Conservation (phyloP, 1,140 invertebrate species). For the Epicauta chinensis region DNA sequence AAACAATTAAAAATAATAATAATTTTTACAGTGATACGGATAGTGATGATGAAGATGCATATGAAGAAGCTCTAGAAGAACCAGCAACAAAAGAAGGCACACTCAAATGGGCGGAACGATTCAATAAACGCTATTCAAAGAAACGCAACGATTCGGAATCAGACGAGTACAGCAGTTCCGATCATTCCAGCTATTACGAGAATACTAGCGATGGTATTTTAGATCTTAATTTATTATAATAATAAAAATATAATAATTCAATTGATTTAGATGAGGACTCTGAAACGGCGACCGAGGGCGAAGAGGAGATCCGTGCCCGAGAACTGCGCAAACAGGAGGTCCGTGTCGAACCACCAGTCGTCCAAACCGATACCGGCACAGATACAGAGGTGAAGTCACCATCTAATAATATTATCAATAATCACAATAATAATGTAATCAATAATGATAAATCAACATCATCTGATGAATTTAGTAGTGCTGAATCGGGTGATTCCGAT, state of each 20-base stretch:
- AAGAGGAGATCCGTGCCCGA: conserved; percentile 58
- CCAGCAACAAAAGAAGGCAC: conserved; percentile 60
- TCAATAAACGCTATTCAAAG: conserved; percentile 44
- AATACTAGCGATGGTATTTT: conserved; percentile 58
- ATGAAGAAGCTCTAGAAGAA: conserved; percentile 56
- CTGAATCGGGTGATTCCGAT: conserved; percentile 33
- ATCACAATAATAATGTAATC: background rate
- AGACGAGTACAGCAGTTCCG: conserved; percentile 50
- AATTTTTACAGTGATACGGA: conserved; percentile 48
- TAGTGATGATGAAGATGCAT: conserved; percentile 53
- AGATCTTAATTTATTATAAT: background rate
- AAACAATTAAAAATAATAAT: conserved; percentile 12
- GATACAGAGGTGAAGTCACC: conserved; percentile 64
- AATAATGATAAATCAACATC: no score
- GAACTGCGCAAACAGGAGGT: conserved; percentile 63
- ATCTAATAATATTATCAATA: conserved; percentile 26
- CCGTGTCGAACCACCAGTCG: conserved; percentile 54
- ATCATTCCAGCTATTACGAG: conserved; percentile 53
- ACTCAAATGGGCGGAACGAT: conserved; percentile 56
- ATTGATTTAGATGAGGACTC: conserved; percentile 57
- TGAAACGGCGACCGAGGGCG: conserved; percentile 66
- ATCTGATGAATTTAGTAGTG: conserved; percentile 34
- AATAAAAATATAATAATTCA: background rate
- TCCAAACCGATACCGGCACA: conserved; percentile 61
- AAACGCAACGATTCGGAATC: conserved; percentile 33